Evolutionary conservation across 2,797 vertebrate genomes (phyloP).

Genomic region (Poecile montanus): DNA sequence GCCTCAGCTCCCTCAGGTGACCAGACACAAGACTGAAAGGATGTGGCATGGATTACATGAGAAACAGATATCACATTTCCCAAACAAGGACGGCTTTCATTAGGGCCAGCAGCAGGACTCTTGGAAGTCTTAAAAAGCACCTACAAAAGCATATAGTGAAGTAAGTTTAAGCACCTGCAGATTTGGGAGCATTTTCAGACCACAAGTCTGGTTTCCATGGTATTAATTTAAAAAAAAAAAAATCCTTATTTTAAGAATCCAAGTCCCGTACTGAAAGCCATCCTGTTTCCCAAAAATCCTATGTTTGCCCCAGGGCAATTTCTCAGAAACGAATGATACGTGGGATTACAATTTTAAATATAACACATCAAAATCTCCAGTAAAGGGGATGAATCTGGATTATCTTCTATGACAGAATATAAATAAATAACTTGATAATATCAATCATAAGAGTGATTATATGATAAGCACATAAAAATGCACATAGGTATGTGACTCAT

Average conservation of each 20-base stretch:
- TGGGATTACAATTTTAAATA: neutral
- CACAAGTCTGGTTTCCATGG: neutral
- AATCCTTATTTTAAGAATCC: neutral
- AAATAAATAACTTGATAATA: neutral
- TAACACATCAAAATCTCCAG: neutral
- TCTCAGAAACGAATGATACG: neutral
- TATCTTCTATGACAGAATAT: neutral
- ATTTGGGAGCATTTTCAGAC: neutral
- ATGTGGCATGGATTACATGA: neutral
- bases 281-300: neutral
- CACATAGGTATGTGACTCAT: neutral
- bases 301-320: neutral
- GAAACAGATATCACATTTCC: neutral
- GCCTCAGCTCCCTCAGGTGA: neutral
- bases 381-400: neutral
- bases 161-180: neutral
- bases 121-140: neutral
- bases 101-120: neutral
- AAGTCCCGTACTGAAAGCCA: neutral
- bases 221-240: neutral
- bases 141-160: neutral
- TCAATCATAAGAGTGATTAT: neutral
- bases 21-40: neutral
- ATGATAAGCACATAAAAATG: neutral
- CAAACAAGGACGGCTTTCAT: neutral